Evolutionary conservation across 2,113 vertebrate genomes (phyloP).

Genomic region (Dolichotis patagonum): DNA sequence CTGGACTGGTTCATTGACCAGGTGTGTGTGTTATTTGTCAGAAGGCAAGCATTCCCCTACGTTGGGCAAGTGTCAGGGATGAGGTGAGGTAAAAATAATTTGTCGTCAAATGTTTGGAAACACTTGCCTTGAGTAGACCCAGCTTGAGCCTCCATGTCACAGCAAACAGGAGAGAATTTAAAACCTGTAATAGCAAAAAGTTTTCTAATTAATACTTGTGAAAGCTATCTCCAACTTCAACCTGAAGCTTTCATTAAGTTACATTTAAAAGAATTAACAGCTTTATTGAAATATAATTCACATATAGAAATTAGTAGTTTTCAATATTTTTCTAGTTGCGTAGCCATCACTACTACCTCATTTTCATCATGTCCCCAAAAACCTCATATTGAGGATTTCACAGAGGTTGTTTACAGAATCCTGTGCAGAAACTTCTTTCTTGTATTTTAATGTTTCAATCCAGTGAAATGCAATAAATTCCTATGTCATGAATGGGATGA

Average conservation of each 20-base stretch:
- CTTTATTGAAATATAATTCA: conserved; percentile 22
- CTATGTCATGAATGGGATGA: conserved; percentile 19
- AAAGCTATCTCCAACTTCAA: conserved; percentile 48
- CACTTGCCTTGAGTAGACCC: conserved; percentile 78
- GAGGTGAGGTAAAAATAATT: conserved; percentile 8
- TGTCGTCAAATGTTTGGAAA: conserved; percentile 44
- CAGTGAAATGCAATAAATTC: neutral
- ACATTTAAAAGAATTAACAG: neutral
- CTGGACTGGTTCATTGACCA: neutral
- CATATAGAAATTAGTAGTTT: neutral
- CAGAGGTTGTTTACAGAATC: neutral
- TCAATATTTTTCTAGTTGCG: neutral
- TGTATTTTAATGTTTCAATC: conserved; percentile 34
- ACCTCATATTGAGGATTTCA: neutral
- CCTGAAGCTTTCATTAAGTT: neutral
- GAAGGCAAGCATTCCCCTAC: neutral
- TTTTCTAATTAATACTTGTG: conserved; percentile 49
- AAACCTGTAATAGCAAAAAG: conserved; percentile 75
- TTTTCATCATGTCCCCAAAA: neutral
- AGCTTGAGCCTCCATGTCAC: conserved; percentile 78
- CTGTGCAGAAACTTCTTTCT: neutral
- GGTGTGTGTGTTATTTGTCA: neutral
- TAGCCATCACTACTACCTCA: neutral
- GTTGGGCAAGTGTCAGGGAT: neutral
- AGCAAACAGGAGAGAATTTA: conserved; percentile 82